phyloP scores from a whole-genome alignment of 2,797 vertebrate species.

The Anas acuta region DNA sequence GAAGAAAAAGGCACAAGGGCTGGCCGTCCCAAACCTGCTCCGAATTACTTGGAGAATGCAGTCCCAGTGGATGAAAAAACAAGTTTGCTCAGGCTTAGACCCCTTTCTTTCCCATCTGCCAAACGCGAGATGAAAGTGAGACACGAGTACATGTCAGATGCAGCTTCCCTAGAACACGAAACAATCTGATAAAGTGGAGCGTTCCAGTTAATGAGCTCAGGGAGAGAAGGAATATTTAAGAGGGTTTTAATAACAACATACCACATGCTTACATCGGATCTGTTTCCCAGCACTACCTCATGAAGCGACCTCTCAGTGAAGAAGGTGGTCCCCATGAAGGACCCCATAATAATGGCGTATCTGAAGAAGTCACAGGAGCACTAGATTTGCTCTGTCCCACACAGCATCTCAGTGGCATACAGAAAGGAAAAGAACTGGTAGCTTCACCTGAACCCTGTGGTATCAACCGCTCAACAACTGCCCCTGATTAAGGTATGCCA shows the following conservation, averaged over 20 bases:
- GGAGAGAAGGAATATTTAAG: neutral
- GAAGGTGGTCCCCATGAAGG: neutral
- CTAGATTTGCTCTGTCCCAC: neutral
- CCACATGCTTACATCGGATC: neutral
- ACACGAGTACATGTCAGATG: neutral
- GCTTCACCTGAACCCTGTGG: neutral
- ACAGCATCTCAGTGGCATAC: neutral
- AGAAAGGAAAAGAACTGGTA: neutral
- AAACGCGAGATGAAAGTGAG: neutral
- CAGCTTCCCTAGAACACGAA: neutral
- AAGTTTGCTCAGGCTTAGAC: neutral
- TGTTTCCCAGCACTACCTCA: neutral
- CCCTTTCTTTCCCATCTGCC: neutral
- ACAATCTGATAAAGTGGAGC: neutral
- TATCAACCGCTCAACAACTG: neutral
- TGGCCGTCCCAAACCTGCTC: rapidly evolving
- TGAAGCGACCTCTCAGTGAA: neutral
- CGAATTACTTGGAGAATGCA: neutral
- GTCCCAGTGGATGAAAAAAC: neutral
- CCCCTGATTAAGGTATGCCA: neutral
- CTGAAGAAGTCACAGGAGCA: neutral
- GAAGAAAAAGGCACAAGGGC: neutral
- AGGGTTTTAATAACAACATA: neutral
- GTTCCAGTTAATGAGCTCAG: neutral
- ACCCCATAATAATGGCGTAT: neutral